Percentiles rank a stretch among this genome's conserved stretches.
These are phyloP conservation scores for Poeciliopsis prolifica DNA, from an alignment of 2,113 vertebrate genomes.

Conservation along the genomic window DNA sequence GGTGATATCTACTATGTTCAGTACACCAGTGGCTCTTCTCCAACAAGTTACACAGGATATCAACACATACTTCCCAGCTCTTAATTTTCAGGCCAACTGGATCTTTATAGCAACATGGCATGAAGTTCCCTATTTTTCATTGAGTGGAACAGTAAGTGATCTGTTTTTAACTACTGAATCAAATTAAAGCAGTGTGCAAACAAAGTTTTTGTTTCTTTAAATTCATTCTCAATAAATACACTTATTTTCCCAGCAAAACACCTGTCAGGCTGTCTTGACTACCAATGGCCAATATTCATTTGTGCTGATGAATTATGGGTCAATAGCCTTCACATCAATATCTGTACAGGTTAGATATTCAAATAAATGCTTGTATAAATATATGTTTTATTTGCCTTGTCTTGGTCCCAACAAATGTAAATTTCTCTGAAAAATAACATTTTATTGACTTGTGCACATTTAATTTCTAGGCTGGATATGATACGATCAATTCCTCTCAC, in stretches of 20 bases:
- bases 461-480: slow-evolving; percentile 64
- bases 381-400: too few relatives aligned
- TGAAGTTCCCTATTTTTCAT: slow-evolving; percentile 62
- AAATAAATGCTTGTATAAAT: accelerated
- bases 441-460: not conserved
- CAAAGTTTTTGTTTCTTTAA: not conserved
- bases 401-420: too few relatives aligned
- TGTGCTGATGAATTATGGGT: slow-evolving; percentile 71
- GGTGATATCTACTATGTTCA: slow-evolving; percentile 65
- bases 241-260: slow-evolving; percentile 47
- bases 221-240: not conserved
- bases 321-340: not conserved
- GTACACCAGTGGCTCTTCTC: slow-evolving; percentile 34
- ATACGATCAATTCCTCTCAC: slow-evolving; percentile 36
- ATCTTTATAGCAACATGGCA: slow-evolving; percentile 80
- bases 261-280: slow-evolving; percentile 69
- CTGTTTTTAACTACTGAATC: too few relatives aligned
- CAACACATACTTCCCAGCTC: slow-evolving; percentile 49
- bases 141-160: slow-evolving; percentile 41
- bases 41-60: slow-evolving; percentile 54
- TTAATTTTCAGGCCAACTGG: slow-evolving; percentile 40
- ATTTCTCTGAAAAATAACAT: too few relatives aligned
- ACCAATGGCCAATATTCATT: slow-evolving; percentile 54
- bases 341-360: slow-evolving; percentile 47
- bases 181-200: not conserved